A percentile compares a stretch with the other conserved stretches of the same genome.
These are phyloP conservation scores for Clistopyga incitator DNA, from an alignment of 2,888 invertebrate species.

Conservation along the genomic window DNA sequence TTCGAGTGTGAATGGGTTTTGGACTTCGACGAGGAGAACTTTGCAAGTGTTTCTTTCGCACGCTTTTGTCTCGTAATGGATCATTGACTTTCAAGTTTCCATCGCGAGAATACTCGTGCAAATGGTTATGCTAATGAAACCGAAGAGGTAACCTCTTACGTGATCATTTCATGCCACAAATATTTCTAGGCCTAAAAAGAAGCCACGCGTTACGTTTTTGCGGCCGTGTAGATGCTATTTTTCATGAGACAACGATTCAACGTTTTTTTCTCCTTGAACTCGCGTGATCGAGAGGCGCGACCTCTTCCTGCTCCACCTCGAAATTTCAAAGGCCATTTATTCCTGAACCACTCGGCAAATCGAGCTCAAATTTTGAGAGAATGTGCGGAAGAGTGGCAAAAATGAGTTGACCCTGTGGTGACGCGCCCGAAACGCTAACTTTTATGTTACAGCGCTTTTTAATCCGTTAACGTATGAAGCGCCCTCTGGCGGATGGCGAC, in stretches of 20 bases:
- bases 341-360: too few relatives aligned
- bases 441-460: too few relatives aligned
- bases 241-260: neutral
- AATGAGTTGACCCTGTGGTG: too few relatives aligned
- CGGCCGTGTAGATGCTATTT: neutral
- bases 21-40: conserved; percentile 28
- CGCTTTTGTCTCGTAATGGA: neutral
- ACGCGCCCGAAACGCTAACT: too few relatives aligned
- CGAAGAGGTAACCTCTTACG: neutral
- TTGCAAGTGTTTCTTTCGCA: neutral
- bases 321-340: too few relatives aligned
- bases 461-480: neutral
- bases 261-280: too few relatives aligned
- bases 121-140: conserved; percentile 27
- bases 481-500: neutral
- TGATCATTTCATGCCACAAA: neutral
- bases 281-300: too few relatives aligned
- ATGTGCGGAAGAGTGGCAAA: too few relatives aligned
- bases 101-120: conserved; percentile 26
- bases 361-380: too few relatives aligned
- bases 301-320: too few relatives aligned
- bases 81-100: neutral
- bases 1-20: conserved; percentile 5
- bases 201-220: neutral
- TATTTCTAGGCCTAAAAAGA: neutral